Percentiles rank a stretch among this genome's conserved stretches.
Conservation (phyloP, 2,888 invertebrate genomes). For the Matsumyia berberina region DNA sequence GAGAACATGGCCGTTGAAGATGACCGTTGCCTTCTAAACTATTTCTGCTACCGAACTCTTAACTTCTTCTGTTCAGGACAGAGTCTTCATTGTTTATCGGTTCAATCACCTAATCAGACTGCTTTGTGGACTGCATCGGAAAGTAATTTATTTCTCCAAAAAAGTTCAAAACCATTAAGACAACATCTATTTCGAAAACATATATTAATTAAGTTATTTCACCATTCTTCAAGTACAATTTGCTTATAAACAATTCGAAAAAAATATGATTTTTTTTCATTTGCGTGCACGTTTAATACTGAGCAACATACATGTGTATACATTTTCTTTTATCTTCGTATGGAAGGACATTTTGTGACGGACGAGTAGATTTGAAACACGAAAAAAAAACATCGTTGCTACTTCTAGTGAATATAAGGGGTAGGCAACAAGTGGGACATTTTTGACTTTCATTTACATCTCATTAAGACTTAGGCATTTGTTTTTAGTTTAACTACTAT, state of each 20-base stretch:
- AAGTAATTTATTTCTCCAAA: too few species aligned
- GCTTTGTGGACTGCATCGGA: too few species aligned
- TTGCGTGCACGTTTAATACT: conserved; percentile 69
- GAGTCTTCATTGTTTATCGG: too few species aligned
- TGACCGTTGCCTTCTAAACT: too few species aligned
- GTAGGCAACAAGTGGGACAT: conserved; percentile 51
- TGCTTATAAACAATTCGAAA: conserved; percentile 59
- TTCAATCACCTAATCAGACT: too few species aligned
- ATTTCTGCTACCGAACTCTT: too few species aligned
- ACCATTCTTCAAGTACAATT: conserved; percentile 54
- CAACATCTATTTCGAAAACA: conserved; percentile 59
- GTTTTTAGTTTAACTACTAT: conserved; percentile 67
- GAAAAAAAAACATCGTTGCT: conserved; percentile 49
- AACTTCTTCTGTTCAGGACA: too few species aligned
- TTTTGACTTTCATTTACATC: conserved; percentile 48
- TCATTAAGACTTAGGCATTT: conserved; percentile 66
- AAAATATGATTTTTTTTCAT: conserved; percentile 6
- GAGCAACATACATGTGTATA: conserved; percentile 62
- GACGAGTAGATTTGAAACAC: conserved; percentile 62
- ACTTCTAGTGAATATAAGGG: conserved; percentile 15
- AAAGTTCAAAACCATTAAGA: too few species aligned
- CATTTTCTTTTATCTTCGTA: conserved; percentile 10
- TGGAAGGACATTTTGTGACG: conserved; percentile 70
- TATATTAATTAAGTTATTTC: conserved; percentile 72
- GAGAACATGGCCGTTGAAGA: too few species aligned